Evolutionary conservation across 2,888 invertebrate genomes (phyloP).

Genomic region (Carpatolechia fugitivella): DNA sequence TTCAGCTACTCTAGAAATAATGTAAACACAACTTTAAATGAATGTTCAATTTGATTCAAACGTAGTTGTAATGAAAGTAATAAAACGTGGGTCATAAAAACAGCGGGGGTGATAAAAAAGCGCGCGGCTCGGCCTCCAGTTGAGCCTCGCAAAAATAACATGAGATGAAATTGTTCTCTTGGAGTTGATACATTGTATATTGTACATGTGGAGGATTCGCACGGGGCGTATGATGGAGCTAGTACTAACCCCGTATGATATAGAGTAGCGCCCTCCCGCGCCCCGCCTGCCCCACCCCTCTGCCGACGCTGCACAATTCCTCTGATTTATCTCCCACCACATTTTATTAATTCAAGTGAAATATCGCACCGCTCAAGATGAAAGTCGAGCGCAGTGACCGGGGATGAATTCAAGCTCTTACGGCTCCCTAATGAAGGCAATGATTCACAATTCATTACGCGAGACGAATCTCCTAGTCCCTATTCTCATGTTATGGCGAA

Average conservation of each 20-base stretch:
- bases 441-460: slow-evolving; percentile 5
- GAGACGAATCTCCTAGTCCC: not conserved
- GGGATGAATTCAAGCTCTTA: not conserved
- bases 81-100: slow-evolving; percentile 8
- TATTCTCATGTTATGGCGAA: not conserved
- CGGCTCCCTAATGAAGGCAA: not conserved
- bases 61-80: not conserved
- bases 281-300: slow-evolving; percentile 14
- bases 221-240: not conserved
- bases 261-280: slow-evolving; percentile 8
- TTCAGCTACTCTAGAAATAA: not conserved
- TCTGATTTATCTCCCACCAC: slow-evolving; percentile 32
- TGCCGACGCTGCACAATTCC: slow-evolving; percentile 22
- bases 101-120: not conserved
- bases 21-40: not conserved
- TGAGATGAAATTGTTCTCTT: not conserved
- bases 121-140: not conserved
- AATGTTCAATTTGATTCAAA: not conserved
- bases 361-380: slow-evolving; percentile 26
- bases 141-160: not conserved
- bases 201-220: not conserved
- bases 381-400: slow-evolving; percentile 10
- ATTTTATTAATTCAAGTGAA: slow-evolving; percentile 33
- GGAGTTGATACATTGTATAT: slow-evolving; percentile 7
- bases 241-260: slow-evolving; percentile 4